Evolutionary conservation across 2,113 vertebrate genomes (phyloP).

Genomic region (Myotis davidii): DNA sequence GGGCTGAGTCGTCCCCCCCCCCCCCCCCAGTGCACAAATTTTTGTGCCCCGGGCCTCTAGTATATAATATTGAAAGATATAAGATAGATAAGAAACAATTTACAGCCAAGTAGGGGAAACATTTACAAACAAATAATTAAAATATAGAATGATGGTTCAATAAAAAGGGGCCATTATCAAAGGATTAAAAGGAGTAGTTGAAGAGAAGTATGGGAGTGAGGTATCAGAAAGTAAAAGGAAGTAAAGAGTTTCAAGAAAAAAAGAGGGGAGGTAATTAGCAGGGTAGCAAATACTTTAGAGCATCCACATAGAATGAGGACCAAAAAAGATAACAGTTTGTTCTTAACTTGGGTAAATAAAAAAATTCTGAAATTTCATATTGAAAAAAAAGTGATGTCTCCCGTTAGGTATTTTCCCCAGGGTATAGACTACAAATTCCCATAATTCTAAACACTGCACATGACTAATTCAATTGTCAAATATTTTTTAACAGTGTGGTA

Average conservation of each 20-base stretch:
- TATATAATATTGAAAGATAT: neutral
- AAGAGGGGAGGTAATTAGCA: neutral
- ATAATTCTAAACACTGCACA: neutral
- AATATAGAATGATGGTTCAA: neutral
- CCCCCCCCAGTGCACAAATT: no score
- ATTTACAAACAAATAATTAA: neutral
- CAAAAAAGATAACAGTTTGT: neutral
- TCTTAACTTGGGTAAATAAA: neutral
- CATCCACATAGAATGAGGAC: neutral
- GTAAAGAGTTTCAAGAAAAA: neutral
- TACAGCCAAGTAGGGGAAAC: neutral
- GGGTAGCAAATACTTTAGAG: neutral
- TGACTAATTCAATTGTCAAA: neutral
- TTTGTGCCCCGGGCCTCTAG: no score
- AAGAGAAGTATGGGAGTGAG: neutral
- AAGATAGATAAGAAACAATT: neutral
- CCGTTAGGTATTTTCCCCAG: neutral
- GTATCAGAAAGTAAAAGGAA: neutral
- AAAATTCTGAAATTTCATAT: conserved; percentile 30
- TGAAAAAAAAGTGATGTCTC: neutral
- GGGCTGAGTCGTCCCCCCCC: no score
- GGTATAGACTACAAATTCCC: neutral
- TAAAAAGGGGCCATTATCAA: neutral
- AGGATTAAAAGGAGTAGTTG: neutral
- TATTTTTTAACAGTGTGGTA: neutral